Evolutionary conservation across 2,113 vertebrate genomes (phyloP), one percentile per base, ranked within the genome.

Genomic region (Taurulus bubalis): DNA sequence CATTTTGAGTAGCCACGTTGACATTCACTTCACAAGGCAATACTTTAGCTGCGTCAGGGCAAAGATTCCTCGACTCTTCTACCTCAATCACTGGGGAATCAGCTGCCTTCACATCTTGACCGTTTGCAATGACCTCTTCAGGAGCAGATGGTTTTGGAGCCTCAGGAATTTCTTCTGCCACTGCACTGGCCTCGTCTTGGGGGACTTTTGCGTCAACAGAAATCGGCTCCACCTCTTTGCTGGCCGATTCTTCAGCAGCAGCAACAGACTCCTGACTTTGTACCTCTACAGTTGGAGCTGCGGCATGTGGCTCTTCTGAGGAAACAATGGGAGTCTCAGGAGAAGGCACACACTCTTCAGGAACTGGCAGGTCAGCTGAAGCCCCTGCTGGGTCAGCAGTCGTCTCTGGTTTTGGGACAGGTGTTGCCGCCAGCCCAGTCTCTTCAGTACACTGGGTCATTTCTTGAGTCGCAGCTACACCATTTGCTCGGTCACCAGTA

Each of bases 401-500:
- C 1, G 9, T 15, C 36, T 15, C 82, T 62, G 74, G 68, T 59
- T 71, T 59, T 0, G 72, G 42, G 60, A 77, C 80, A 69, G 71
- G 63, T 47, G 60, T 55, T 32, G 4, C 58, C 26, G 73, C 75
- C 24, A 72, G 38, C 3, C 15, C 63, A 64, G 32, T 38, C 30
- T 65, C 67, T 73, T 86, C 82, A 20, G 55, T 55, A 51, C 86
- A 55, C 67, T 82, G 12, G 0, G 66, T 18, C 10, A 36, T n/a
- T 56, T 75, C 77, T 84, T 86, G 55, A 53, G 58, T 56, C 30
- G 45, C 59, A 74, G 76, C 36, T 16, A 85, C 73, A 79, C 83
- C 87, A 59, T 87, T 90, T 49, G 71, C 26, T 42, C 87, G 71
- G 64, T 89, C 86, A 75, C 8, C 53, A 36, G 38, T 47, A 36